Base-by-base conservation (phyloP, 2,888 invertebrate species). In the Nomada lathburiana region DNA sequence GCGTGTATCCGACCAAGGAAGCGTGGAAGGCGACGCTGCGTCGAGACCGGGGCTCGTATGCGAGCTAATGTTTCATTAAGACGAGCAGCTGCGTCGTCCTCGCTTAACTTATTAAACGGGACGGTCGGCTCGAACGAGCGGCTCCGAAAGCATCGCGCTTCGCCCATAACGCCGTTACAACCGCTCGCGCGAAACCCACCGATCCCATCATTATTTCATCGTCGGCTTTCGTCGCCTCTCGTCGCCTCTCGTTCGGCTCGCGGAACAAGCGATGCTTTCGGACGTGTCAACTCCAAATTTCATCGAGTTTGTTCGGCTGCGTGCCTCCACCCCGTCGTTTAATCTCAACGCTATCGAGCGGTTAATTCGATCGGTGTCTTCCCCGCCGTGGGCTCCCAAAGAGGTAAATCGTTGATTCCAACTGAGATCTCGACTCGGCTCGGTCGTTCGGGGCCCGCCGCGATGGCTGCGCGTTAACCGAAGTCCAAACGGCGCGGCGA, bases 101-200 rank as follows among this genome's bases (percentile, higher is more conserved):
- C 92, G 92, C 93, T 93, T 93, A 93, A 93, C 92, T 93, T 93
- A 93, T 93, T 93, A 93, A 93, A 92, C 92, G 92, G 91, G 89
- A 91, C 91, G 92, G 90, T 91, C 88, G 89, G 53, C 88, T 87
- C 82, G 83, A 76, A 83, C 82, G 81, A 74, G 78, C 83, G 78
- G 82, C 85, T 77, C 79, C 74, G 65, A 74, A 84, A 70, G 42
- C 76, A 52, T 59, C 74, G 83, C 70, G 62, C 65, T 36, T 29
- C 44, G 23, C 26, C 62, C 47, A 29, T 68, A 47, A 68, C 68
- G 50, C 60, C 5, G 20, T 68, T 67, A 74, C 59, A 60, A 13
- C 67, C 67, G 47, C 20, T n/a, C 74, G 81, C 63, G 76, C 55
- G 55, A 68, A 76, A 52, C 71, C 80, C 88, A 76, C 83, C 76